Percentiles rank a stretch among this genome's conserved stretches.
Evolutionary conservation across 2,113 vertebrate genomes (phyloP).

Genomic region (Lota lota): DNA sequence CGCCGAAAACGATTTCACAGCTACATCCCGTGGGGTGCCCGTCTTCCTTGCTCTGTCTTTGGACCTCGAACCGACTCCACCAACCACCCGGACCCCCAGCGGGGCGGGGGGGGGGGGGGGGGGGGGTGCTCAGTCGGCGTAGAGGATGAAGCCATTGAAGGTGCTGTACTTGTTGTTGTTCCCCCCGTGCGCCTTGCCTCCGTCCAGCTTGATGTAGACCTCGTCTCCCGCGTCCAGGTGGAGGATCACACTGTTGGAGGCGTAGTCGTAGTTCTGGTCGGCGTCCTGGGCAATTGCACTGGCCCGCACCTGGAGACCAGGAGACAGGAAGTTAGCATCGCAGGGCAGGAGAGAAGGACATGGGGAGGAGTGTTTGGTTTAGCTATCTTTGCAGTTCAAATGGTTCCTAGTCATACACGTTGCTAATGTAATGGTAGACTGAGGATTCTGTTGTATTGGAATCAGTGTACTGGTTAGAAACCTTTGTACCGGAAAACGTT

Average conservation of each 20-base stretch:
- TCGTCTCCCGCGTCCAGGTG: slow-evolving; percentile 96
- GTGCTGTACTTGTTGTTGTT: slow-evolving; percentile 99
- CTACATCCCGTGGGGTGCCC: too few relatives aligned
- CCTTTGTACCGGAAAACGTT: too few relatives aligned
- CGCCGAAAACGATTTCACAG: too few relatives aligned
- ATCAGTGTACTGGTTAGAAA: too few relatives aligned
- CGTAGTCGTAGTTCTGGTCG: slow-evolving; percentile 98
- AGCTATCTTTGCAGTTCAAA: too few relatives aligned
- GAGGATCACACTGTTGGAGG: slow-evolving; percentile 97
- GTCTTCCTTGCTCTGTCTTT: slow-evolving; percentile 3
- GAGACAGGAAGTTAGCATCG: neutral
- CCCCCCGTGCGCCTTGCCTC: slow-evolving; percentile 95
- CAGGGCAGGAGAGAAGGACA: slow-evolving; percentile 10
- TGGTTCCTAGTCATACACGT: too few relatives aligned
- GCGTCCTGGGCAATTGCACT: slow-evolving; percentile 97
- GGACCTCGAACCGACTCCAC: slow-evolving; percentile 26
- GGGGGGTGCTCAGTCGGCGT: slow-evolving; percentile 83
- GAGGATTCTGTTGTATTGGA: too few relatives aligned
- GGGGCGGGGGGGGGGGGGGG: neutral
- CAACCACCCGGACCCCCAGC: slow-evolving; percentile 14
- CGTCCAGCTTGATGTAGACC: slow-evolving; percentile 95
- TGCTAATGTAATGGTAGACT: too few relatives aligned
- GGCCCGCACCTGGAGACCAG: slow-evolving; percentile 83
- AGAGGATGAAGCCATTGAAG: slow-evolving; percentile 98
- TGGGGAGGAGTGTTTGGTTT: neutral